These are phyloP conservation scores for Helicoverpa assulta DNA, from an alignment of 2,888 invertebrate species.

Conservation along the genomic window DNA sequence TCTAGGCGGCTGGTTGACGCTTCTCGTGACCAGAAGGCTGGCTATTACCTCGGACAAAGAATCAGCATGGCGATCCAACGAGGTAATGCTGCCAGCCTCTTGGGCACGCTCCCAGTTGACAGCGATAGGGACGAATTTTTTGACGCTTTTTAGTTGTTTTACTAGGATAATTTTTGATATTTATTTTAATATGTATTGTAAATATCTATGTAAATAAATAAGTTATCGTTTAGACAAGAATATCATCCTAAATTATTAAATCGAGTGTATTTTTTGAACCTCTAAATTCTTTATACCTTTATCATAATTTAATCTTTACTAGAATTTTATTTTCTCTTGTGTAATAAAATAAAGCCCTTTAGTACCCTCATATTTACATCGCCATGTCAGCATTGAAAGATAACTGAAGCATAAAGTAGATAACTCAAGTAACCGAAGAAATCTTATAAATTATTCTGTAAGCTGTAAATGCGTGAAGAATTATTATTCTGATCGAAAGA, in stretches of 20 bases:
- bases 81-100: too few relatives aligned
- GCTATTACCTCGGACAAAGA: too few relatives aligned
- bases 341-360: background rate
- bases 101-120: too few relatives aligned
- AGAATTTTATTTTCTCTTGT: conserved; percentile 11
- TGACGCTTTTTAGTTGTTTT: too few relatives aligned
- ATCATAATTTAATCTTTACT: conserved; percentile 4
- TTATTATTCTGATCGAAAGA: conserved; percentile 32
- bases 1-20: too few relatives aligned
- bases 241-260: conserved; percentile 2
- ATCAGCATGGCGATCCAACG: too few relatives aligned
- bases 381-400: conserved; percentile 14
- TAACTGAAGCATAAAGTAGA: conserved; percentile 1
- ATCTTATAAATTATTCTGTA: conserved; percentile 25
- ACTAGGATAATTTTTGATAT: too few relatives aligned
- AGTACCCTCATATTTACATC: conserved; percentile 18
- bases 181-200: too few relatives aligned
- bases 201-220: too few relatives aligned
- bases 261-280: background rate
- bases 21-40: too few relatives aligned
- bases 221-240: too few relatives aligned
- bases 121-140: too few relatives aligned
- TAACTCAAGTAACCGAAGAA: conserved; percentile 14
- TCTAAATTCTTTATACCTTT: background rate
- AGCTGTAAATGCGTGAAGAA: conserved; percentile 16